Evolutionary conservation across 2,797 vertebrate species (phyloP).

Genomic region (Sarcophilus harrisii): DNA sequence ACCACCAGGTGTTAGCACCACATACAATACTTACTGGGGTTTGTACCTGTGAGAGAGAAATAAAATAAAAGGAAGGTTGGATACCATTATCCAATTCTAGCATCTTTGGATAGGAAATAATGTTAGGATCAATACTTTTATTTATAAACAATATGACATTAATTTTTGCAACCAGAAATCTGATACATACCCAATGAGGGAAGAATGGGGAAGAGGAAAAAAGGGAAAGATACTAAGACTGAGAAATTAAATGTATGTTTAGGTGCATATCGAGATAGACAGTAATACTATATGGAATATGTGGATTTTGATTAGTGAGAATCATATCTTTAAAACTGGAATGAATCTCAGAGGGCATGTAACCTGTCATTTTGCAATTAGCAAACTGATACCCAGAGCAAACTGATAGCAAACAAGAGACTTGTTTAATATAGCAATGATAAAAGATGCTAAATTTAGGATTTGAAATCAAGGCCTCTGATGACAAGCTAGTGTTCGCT

Average conservation of each 20-base stretch:
- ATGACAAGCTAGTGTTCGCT: background rate
- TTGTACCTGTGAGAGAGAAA: slow-evolving; percentile 52
- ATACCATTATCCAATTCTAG: background rate
- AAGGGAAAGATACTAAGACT: background rate
- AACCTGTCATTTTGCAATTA: background rate
- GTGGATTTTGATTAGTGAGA: background rate
- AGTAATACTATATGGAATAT: background rate
- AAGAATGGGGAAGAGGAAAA: background rate
- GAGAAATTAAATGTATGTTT: background rate
- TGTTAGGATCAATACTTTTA: background rate
- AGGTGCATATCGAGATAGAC: background rate
- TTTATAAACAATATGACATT: background rate
- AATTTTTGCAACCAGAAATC: background rate
- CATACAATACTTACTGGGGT: background rate
- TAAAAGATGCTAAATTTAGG: background rate
- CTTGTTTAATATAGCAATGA: background rate
- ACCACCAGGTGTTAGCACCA: slow-evolving; percentile 70
- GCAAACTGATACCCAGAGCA: background rate
- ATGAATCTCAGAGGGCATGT: slow-evolving; percentile 22
- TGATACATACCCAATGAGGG: background rate
- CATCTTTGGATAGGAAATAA: background rate
- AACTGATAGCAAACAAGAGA: background rate
- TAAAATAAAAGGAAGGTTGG: background rate
- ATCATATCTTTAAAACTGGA: background rate
- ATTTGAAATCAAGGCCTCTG: background rate